Evolutionary conservation across 2,888 invertebrate species (phyloP).

Genomic region (Acheta domesticus): DNA sequence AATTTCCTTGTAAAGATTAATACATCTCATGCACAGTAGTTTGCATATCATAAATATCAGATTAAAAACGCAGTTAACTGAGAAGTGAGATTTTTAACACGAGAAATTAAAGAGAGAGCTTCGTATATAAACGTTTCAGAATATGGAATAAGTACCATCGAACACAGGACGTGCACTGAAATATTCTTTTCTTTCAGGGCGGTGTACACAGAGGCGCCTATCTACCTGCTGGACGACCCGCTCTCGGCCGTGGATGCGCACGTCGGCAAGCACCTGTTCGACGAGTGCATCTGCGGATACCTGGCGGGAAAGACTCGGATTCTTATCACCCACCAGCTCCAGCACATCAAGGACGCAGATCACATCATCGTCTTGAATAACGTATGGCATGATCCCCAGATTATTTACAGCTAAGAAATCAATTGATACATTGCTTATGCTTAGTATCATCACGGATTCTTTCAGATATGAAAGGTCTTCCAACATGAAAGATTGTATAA

Average conservation of each 20-base stretch:
- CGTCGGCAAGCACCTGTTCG: conserved; percentile 69
- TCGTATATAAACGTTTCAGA: too few species aligned
- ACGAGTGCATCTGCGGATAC: conserved; percentile 49
- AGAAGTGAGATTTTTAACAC: too few species aligned
- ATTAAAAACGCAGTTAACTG: too few species aligned
- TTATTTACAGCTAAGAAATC: too few species aligned
- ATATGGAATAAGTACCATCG: background rate
- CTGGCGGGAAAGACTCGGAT: conserved; percentile 48
- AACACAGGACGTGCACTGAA: background rate
- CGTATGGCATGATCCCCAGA: conserved; percentile 34
- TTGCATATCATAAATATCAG: too few species aligned
- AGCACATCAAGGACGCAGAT: conserved; percentile 42
- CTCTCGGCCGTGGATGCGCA: conserved; percentile 77
- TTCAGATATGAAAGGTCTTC: too few species aligned
- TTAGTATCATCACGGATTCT: too few species aligned
- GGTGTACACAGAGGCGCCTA: conserved; percentile 69
- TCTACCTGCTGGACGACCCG: conserved; percentile 78
- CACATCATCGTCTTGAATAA: conserved; percentile 46
- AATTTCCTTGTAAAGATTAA: too few species aligned
- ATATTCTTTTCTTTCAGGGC: conserved; percentile 49
- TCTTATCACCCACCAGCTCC: conserved; percentile 44
- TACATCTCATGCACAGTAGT: too few species aligned
- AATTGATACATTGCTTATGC: too few species aligned
- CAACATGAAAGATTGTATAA: too few species aligned
- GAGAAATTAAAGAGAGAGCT: too few species aligned